Evolutionary conservation across 35 echinoderm and acorn worm species (phyloP), one percentile per base, ranked within the genome.

Genomic region (Acanthaster planci): DNA sequence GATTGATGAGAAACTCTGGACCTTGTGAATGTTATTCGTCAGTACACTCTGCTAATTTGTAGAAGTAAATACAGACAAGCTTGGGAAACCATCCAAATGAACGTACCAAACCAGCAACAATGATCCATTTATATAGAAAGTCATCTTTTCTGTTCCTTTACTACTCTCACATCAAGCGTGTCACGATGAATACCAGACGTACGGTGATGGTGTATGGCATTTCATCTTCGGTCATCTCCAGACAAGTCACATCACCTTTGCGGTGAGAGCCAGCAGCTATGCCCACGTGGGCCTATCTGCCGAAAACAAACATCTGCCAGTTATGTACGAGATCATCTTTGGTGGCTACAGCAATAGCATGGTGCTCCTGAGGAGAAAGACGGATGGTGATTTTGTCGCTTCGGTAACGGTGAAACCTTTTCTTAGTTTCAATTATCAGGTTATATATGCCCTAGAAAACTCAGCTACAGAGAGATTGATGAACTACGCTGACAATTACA

Each of bases 271-370:
- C 4, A 8, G 10, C 22, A 18, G 52, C 32, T 59, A 83, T 16
- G 80, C 52, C 30, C 58, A 58, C n/a, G 18, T 83, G 38, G 52
- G 9, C 34, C 80, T 83, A 7, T 83, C 80, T 32, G 52, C 80
- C 0, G 80, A 54, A 39, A 54, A 54, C 37, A 54, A 59, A 38
- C 19, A 83, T 14, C 27, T 58, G 18, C 58, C 53, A n/a, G 8
- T 38, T 22, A 40, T 83, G 58, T 83, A 83, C 30, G 80, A 83
- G 27, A 83, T 83, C 58, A 54, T 54, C 53, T 39, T 83, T 2
- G 80, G 80, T 8, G 80, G 52, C 8, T 36, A 59, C 55, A 39
- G 15, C 38, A 83, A 83, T 38, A 83, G 52, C 22, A 83, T 58
- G 52, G 17, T 83, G 21, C 37, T 59, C 8, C 53, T 83, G 4